Evolutionary conservation across 2,888 invertebrate genomes (phyloP).

Genomic region (Biston betularia): DNA sequence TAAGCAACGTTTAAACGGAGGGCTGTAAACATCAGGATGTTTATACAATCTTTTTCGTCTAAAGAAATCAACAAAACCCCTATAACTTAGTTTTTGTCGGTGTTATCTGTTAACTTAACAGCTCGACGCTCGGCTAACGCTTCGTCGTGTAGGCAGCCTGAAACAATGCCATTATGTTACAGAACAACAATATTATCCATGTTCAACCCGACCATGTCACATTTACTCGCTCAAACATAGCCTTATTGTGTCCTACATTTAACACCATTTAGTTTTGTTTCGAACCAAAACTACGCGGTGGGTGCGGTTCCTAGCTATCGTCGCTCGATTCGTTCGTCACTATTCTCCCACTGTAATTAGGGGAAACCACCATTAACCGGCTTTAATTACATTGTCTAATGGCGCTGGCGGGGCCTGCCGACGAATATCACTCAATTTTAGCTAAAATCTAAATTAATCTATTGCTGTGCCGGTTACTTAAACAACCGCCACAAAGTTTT

Average conservation of each 20-base stretch:
- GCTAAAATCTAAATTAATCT: conserved; percentile 30
- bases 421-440: conserved; percentile 61
- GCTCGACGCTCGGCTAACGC: conserved; percentile 38
- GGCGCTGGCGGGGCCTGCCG: conserved; percentile 71
- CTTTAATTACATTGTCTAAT: conserved; percentile 85
- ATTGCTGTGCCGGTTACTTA: conserved; percentile 26
- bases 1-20: too few relatives aligned
- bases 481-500: conserved; percentile 20
- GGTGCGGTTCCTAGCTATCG: conserved; percentile 74
- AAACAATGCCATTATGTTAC: conserved; percentile 71
- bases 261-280: conserved; percentile 65
- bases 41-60: background rate
- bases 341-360: conserved; percentile 78
- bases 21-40: background rate
- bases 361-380: conserved; percentile 67
- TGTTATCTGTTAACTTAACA: conserved; percentile 16
- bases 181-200: conserved; percentile 64
- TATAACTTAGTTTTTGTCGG: conserved; percentile 11
- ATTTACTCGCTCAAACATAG: conserved; percentile 48
- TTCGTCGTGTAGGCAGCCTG: conserved; percentile 52
- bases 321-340: conserved; percentile 67
- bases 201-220: conserved; percentile 42
- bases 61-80: background rate
- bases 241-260: conserved; percentile 59
- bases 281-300: conserved; percentile 59